These are phyloP conservation scores for Toxotes chatareus DNA, from an alignment of 2,113 vertebrate species.

Conservation along the genomic window DNA sequence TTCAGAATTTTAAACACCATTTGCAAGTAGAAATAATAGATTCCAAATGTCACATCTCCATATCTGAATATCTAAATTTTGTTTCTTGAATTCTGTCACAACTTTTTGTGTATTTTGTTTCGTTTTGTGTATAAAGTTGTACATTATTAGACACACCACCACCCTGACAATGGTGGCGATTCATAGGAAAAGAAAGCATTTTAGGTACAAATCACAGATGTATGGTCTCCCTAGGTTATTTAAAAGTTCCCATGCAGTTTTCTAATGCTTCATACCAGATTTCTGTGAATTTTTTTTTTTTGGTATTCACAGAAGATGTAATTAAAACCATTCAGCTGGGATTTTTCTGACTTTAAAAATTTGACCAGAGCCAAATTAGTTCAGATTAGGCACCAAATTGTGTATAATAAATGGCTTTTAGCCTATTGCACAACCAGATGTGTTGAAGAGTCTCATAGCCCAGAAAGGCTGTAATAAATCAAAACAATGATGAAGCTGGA, in stretches of 20 bases:
- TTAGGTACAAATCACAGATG: neutral
- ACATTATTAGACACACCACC: neutral
- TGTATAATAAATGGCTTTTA: neutral
- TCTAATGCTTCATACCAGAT: neutral
- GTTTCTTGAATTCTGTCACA: neutral
- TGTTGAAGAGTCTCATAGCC: neutral
- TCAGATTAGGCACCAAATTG: neutral
- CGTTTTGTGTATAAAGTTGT: too few relatives aligned
- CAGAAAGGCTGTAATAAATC: neutral
- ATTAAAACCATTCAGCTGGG: constrained; percentile 5
- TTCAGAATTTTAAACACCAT: neutral
- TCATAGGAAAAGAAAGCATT: neutral
- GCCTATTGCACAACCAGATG: neutral
- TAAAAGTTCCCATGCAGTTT: neutral
- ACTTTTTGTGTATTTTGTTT: neutral
- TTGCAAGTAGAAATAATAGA: neutral
- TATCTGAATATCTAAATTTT: neutral
- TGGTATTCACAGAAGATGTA: neutral
- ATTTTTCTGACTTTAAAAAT: constrained; percentile 10
- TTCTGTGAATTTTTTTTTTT: neutral
- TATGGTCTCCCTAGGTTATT: neutral
- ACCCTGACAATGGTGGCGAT: neutral
- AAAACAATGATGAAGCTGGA: too few relatives aligned
- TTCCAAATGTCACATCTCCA: constrained; percentile 3
- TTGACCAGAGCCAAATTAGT: neutral